Evolutionary conservation across 1,140 invertebrate genomes (phyloP), one percentile per base, ranked within the genome.

Genomic region (Cyrtorhinus lividipennis): DNA sequence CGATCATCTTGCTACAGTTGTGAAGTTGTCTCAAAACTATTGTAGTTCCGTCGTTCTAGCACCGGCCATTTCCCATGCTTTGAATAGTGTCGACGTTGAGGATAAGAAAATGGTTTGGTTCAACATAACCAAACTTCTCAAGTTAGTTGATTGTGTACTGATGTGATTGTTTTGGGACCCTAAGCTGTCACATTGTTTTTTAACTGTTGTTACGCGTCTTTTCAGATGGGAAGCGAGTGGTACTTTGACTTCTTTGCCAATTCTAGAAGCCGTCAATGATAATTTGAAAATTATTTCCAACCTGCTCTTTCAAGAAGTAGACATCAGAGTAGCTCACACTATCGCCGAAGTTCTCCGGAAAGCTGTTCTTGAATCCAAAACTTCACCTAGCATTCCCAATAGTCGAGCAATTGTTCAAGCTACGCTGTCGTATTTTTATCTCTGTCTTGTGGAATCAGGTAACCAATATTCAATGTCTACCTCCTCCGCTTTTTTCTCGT

Each of bases 391-490:
- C 15, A 22, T 63, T 15, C 13, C 25, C 5, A 25, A 56, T 12
- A 63, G 38, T 25, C 23, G 25, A 22, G 25, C 45, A 56, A 45
- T 80, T 46, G 81, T 84, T 0, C 78, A 82, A 66, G 80, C 84
- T 0, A 80, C 81, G 22, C 81, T 87, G 0, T 80, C 83, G 67
- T 88, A 88, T 72, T 88, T 88, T 70, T 90, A 87, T 73, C 77
- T 81, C 44, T 86, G 83, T 65, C 77, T 87, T 59, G 78, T 77
- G 48, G 77, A 85, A 69, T 72, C 78, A 74, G 83, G 84, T 86
- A 75, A 73, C 67, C 66, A 64, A n/a, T n/a, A n/a, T n/a, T n/a
- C n/a, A n/a, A n/a, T n/a, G n/a, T n/a, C n/a, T n/a, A n/a, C n/a
- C n/a, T n/a, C n/a, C n/a, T n/a, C n/a, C n/a, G n/a, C n/a, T n/a